Evolutionary conservation across 2,113 vertebrate genomes (phyloP).

Genomic region (Alosa alosa): DNA sequence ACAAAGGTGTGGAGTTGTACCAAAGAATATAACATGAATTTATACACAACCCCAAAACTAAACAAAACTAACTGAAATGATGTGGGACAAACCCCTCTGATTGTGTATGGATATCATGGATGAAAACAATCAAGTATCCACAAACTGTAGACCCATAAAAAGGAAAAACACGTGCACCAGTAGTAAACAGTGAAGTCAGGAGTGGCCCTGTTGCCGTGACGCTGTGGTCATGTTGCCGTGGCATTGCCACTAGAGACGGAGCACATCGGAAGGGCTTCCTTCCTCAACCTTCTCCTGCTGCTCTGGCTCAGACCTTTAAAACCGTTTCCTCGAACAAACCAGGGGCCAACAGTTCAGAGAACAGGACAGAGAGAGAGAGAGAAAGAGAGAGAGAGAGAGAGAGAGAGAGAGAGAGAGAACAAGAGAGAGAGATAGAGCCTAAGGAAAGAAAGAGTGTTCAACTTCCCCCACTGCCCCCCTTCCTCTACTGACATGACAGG

Average conservation of each 20-base stretch:
- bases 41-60: too few relatives aligned
- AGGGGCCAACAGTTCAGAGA: slow-evolving; percentile 3
- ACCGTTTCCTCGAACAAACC: slow-evolving; percentile 51
- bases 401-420: not conserved
- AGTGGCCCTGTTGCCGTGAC: not conserved
- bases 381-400: not conserved
- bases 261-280: not conserved
- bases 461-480: not conserved
- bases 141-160: not conserved
- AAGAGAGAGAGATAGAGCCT: not conserved
- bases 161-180: not conserved
- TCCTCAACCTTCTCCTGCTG: slow-evolving; percentile 47
- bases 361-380: slow-evolving; percentile 25
- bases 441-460: not conserved
- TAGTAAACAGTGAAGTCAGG: not conserved
- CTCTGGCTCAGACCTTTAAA: slow-evolving; percentile 50
- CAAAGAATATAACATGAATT: too few relatives aligned
- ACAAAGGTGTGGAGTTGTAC: too few relatives aligned
- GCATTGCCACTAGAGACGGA: slow-evolving; percentile 43
- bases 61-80: too few relatives aligned
- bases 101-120: too few relatives aligned
- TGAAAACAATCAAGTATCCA: not conserved
- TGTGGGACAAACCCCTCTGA: too few relatives aligned
- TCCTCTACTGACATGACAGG: slow-evolving; percentile 44
- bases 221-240: slow-evolving; percentile 27